Base-by-base conservation (phyloP, 1,140 invertebrate species). In the Palaemon carinicauda region DNA sequence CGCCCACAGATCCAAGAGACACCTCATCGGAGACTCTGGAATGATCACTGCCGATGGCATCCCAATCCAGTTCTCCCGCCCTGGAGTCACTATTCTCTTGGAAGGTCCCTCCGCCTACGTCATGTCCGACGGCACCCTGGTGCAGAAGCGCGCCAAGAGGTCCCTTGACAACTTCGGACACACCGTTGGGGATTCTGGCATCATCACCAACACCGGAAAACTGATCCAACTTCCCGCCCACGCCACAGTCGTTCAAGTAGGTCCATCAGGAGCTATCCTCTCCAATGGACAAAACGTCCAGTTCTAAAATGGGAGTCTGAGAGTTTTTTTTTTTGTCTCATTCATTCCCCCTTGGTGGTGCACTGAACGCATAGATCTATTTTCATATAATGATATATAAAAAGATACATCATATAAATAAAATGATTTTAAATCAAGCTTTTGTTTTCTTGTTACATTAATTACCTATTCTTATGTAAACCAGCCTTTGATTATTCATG, bases 231-330 rank as follows among this genome's bases (percentile, higher is more conserved):
- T 83, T 10, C 51, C 51, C 21, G 17, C 24, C 10, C 77, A 65
- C 41, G 77, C 80, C 50, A 33, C 41, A 1, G 84, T 86, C n/a
- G 56, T 56, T 24, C 4, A 10, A 50, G 77, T 60, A 10, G 77
- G 77, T 3, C 77, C 56, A 0, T 71, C 84, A 24, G 84, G 77
- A 0, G 84, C 54, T 17, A 65, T 86, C 29, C 77, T 86, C 3
- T 86, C 84, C 77, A 73, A 80, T 31, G 84, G 84, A 12, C 33
- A 54, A 12, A 80, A 71, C 77, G 56, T 86, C 33, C 84, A 86
- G 84, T 75, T 69, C n/a, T 41, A 41, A 41, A 41, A 9, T 27
- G 17, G 12, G 24, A 27, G 24, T 69, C 24, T 24, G 12, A 24
- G 24, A 24, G 24, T 12, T 12, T 27, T n/a, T 27, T 12, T 12